Conservation (phyloP, 2,888 invertebrate species). For the Trilocha varians region DNA sequence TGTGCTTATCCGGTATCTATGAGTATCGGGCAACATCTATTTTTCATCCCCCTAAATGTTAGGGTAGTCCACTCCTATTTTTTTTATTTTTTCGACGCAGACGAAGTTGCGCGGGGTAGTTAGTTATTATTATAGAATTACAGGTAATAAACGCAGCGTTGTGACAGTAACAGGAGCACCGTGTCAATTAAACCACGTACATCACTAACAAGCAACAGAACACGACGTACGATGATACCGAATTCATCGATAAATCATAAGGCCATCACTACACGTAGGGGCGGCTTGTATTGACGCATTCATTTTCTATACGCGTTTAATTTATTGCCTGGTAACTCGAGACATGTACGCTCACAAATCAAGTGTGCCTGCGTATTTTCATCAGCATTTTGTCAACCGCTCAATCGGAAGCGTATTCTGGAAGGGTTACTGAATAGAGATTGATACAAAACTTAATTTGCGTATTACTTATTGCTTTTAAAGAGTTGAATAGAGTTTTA, state of each 20-base stretch:
- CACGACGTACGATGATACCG: conserved; percentile 29
- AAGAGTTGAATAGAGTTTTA: not conserved
- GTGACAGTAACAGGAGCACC: conserved; percentile 5
- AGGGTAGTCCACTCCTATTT: no score
- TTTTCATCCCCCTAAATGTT: no score
- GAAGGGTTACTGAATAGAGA: conserved; percentile 32
- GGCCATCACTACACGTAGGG: conserved; percentile 42
- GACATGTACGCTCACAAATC: conserved; percentile 53
- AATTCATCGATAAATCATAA: conserved; percentile 46
- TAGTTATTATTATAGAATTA: no score
- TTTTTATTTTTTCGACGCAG: no score
- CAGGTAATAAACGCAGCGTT: not conserved
- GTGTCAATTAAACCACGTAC: conserved; percentile 30
- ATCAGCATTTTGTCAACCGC: conserved; percentile 37
- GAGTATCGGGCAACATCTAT: no score
- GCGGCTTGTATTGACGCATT: conserved; percentile 49
- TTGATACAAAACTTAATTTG: conserved; percentile 6
- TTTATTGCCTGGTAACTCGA: conserved; percentile 56
- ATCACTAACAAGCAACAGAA: conserved; percentile 27
- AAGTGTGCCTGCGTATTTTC: conserved; percentile 42
- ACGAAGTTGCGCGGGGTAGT: no score
- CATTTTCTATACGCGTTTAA: conserved; percentile 57
- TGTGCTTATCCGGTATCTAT: no score
- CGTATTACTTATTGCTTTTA: not conserved
- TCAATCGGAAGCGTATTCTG: conserved; percentile 27